Evolutionary conservation across 2,113 vertebrate genomes (phyloP), one percentile per base, ranked within the genome.

Genomic region (Alethe diademata): DNA sequence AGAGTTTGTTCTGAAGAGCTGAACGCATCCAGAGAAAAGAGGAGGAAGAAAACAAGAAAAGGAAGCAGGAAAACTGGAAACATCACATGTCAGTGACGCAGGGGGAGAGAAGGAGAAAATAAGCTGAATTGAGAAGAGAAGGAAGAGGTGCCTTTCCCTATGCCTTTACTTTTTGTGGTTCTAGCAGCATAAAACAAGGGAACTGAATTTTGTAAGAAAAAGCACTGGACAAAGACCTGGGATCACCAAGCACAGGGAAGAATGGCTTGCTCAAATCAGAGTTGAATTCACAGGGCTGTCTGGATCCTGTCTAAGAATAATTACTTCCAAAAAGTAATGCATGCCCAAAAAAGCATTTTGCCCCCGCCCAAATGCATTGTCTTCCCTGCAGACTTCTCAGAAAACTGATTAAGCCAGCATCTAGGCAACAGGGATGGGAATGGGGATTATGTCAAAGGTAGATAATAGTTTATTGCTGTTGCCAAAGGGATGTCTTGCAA

Each of bases 1-100:
- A 61, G 58, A 69, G 36, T 61, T 82, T 76, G n/a, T 42, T 88
- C 33, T 66, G 78, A 62, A 38, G 45, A 86, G 85, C 78, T 82
- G 33, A 57, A 82, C 69, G 42, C 28, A 70, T n/a, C 10, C 35
- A 66, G 67, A 79, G 31, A 40, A 73, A 71, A 79, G 61, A 69
- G 33, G 72, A 50, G 38, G 18, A 61, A 83, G 70, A 66, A 86
- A 81, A 81, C 31, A 70, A 71, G 64, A 43, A 74, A 50, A 90
- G 26, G 43, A 72, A 78, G 26, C 19, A 53, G 73, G 64, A 53
- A 65, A 73, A 50, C 19, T 69, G 31, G 38, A 76, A 62, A 61
- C 45, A 18, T 35, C 74, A 69, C 45, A 19, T 82, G 36, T 33
- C 51, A 54, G 42, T 70, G 58, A 65, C 1, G 5, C 9, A 58